These are phyloP conservation scores for Sorex fumeus DNA, from an alignment of 2,113 vertebrate species.

Conservation along the genomic window DNA sequence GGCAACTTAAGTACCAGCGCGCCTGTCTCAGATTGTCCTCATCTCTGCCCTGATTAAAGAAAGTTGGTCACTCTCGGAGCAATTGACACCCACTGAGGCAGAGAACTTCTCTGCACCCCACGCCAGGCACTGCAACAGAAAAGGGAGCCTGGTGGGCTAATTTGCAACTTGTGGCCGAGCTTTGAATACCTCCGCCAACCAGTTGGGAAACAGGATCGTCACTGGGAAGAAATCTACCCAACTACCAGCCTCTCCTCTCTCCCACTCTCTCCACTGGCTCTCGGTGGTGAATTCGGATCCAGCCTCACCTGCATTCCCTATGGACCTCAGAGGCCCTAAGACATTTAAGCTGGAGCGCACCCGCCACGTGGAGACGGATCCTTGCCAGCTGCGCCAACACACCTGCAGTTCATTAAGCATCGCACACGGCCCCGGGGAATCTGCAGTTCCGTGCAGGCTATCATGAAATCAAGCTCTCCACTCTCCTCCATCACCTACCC, in stretches of 20 bases:
- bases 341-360: neutral
- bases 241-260: neutral
- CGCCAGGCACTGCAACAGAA: neutral
- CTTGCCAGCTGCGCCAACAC: neutral
- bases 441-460: neutral
- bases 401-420: neutral
- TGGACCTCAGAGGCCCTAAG: neutral
- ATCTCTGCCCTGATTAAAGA: constrained; percentile 66
- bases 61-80: neutral
- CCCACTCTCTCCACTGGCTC: neutral
- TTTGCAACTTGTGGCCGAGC: no score
- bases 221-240: constrained; percentile 18
- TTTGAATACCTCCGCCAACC: neutral
- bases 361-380: neutral
- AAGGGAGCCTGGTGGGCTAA: no score
- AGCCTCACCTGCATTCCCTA: constrained; percentile 61
- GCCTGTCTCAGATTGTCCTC: constrained; percentile 32
- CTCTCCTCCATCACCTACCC: neutral
- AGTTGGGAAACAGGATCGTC: neutral
- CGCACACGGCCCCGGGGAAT: neutral
- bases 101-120: neutral
- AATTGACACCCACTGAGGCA: neutral
- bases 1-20: constrained; percentile 45
- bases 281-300: constrained; percentile 40
- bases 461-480: neutral